These are phyloP conservation scores for Otocyon megalotis DNA, from an alignment of 2,113 vertebrate species.

Conservation along the genomic window DNA sequence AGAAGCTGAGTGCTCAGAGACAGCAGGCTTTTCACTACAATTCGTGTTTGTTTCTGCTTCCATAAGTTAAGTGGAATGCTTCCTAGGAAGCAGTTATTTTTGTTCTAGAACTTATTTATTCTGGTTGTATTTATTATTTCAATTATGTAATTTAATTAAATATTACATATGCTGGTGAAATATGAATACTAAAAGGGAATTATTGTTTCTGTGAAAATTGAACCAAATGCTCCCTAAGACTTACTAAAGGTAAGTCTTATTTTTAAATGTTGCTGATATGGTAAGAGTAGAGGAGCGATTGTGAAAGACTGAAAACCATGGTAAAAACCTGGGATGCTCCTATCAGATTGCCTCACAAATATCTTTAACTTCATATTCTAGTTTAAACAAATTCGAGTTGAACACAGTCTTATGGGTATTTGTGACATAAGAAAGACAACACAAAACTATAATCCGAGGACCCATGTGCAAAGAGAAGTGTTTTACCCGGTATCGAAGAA, in stretches of 20 bases:
- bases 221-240: slow-evolving; percentile 1
- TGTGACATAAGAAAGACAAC: neutral
- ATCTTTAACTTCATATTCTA: slow-evolving; percentile 53
- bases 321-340: neutral
- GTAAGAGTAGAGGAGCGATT: neutral
- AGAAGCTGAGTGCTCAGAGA: neutral
- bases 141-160: slow-evolving; percentile 56
- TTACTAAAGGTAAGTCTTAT: neutral
- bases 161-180: neutral
- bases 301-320: neutral
- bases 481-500: neutral
- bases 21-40: neutral
- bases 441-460: neutral
- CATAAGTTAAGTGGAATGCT: slow-evolving; percentile 2
- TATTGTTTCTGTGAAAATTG: neutral
- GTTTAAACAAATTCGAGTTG: neutral
- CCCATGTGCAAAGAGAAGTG: slow-evolving; percentile 42
- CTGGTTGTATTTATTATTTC: slow-evolving; percentile 36
- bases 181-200: neutral
- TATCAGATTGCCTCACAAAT: neutral
- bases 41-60: neutral
- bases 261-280: neutral
- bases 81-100: slow-evolving; percentile 24
- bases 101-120: slow-evolving; percentile 19
- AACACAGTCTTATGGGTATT: neutral